Evolutionary conservation across 2,888 invertebrate species (phyloP).

Genomic region (Tetheella fluctuosa): DNA sequence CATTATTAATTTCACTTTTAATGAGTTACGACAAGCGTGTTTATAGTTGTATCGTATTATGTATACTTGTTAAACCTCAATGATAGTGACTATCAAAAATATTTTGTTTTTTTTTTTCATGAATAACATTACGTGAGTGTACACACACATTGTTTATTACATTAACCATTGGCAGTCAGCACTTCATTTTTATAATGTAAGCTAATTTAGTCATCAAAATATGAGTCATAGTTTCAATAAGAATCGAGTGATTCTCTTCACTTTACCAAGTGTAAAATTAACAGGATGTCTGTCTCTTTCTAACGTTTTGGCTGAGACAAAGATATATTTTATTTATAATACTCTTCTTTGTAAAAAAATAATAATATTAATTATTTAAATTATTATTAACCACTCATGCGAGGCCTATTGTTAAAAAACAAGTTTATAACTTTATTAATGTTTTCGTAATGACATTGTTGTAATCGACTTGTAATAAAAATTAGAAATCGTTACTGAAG

Average conservation of each 20-base stretch:
- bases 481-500: conserved; percentile 45
- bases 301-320: neutral
- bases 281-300: neutral
- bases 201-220: conserved; percentile 4
- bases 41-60: neutral
- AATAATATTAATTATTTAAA: no score
- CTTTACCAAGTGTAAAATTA: neutral
- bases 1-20: neutral
- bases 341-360: no score
- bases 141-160: neutral
- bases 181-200: conserved; percentile 8
- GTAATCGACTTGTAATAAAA: conserved; percentile 8
- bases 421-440: neutral
- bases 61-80: neutral
- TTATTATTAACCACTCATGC: neutral
- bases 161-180: neutral
- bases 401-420: neutral
- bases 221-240: conserved; percentile 5
- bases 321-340: no score
- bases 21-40: conserved; percentile 1
- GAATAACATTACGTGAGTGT: no score
- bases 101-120: no score
- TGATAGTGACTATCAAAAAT: neutral
- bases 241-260: neutral
- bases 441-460: neutral